These are phyloP conservation scores for Pelecanoides urinatrix DNA, from an alignment of 2,113 vertebrate species.

Conservation along the genomic window DNA sequence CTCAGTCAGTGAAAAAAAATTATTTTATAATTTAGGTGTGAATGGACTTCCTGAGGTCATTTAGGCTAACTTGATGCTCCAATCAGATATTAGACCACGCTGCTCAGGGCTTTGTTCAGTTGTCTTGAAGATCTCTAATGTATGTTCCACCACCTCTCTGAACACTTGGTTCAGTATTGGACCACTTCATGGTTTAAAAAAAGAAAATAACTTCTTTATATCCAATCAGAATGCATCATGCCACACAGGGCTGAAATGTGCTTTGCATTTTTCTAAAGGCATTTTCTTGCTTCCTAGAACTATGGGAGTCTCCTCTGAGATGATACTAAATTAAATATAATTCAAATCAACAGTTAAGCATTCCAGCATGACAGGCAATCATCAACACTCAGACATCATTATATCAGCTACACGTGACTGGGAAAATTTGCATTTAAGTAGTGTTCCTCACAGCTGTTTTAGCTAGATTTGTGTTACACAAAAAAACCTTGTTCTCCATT, in stretches of 20 bases:
- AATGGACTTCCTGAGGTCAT: neutral
- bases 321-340: neutral
- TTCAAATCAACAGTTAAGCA: neutral
- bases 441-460: neutral
- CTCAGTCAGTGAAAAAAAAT: neutral
- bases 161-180: neutral
- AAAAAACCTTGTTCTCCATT: no score
- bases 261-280: neutral
- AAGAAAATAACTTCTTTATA: neutral
- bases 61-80: neutral
- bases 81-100: neutral
- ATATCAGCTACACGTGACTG: neutral
- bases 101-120: neutral
- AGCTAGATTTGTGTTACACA: neutral
- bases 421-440: neutral
- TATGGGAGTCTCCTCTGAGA: neutral
- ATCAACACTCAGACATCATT: neutral
- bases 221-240: neutral
- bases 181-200: neutral
- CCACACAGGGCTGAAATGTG: neutral
- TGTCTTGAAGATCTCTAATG: neutral
- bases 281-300: neutral
- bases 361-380: neutral
- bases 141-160: neutral
- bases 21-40: neutral